A percentile compares a stretch with the other conserved stretches of the same genome.
phyloP scores from a whole-genome alignment of 2,888 invertebrate species.

The Xylota sylvarum region DNA sequence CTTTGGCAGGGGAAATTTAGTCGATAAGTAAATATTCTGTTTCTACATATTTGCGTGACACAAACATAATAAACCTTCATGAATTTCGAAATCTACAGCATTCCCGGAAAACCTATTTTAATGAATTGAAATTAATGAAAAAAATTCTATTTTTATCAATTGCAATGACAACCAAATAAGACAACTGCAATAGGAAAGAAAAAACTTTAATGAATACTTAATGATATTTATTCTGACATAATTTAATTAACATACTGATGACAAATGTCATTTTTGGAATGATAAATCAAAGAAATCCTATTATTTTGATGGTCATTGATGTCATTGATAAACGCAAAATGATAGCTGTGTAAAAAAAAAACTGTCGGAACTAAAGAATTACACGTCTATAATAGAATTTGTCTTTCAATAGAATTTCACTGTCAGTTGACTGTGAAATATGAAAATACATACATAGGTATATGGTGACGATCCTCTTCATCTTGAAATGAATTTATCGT shows the following conservation, averaged over 20 bases:
- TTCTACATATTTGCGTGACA: slow-evolving; percentile 16
- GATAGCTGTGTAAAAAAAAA: background rate
- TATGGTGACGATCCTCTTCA: too few relatives aligned
- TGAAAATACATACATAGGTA: too few relatives aligned
- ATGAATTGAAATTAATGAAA: slow-evolving; percentile 21
- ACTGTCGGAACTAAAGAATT: background rate
- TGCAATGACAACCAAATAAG: slow-evolving; percentile 14
- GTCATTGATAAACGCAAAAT: background rate
- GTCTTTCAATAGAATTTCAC: background rate
- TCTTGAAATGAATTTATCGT: too few relatives aligned
- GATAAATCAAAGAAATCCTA: slow-evolving; percentile 39
- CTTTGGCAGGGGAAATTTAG: background rate
- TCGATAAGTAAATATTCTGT: background rate
- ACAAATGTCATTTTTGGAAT: slow-evolving; percentile 29
- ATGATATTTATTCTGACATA: slow-evolving; percentile 18
- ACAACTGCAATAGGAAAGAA: background rate
- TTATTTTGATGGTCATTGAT: slow-evolving; percentile 27
- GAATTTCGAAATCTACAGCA: background rate
- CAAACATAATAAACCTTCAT: slow-evolving; percentile 8
- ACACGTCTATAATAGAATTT: too few relatives aligned
- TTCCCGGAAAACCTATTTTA: slow-evolving; percentile 1
- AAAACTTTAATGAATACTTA: slow-evolving; percentile 12
- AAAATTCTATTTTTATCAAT: slow-evolving; percentile 2
- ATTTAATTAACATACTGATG: slow-evolving; percentile 41
- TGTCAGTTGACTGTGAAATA: slow-evolving; percentile 14